Evolutionary conservation across 2,888 invertebrate species (phyloP), one percentile per base, ranked within the genome.

Genomic region (Pollenia labialis): DNA sequence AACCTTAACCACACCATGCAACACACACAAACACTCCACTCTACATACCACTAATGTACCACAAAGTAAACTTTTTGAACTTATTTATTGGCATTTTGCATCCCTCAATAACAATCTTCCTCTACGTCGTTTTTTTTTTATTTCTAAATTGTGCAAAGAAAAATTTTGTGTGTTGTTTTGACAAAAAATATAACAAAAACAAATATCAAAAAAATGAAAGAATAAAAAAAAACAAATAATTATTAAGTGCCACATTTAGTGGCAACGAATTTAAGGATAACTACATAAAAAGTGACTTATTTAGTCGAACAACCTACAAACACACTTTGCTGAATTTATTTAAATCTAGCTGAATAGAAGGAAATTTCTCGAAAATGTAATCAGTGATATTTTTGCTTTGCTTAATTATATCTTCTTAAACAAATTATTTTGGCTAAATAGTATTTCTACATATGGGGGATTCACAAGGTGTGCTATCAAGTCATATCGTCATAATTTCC

Each of bases 11-110:
- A 81, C 74, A 74, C 74, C 85, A 74, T 48, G 12, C 76, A 44
- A 23, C 23, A 50, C 69, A 54, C 9, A 56, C 9, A 64, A 23
- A 54, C 32, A 44, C 52, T 52, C 42, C 23, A 23, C n/a, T 6
- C 16, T 4, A 60, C 40, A 69, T 32, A 68, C 42, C 52, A 62
- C 66, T 64, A 80, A 62, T 18, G 11, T 40, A 48, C 58, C 74
- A 80, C 80, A 79, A 82, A 83, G 64, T 74, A 69, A 85, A 76
- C 84, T 74, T 74, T 71, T 79, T 85, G 85, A 81, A 81, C 86
- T 86, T 81, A 88, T 88, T 88, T 86, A 88, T 88, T 87, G 88
- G 83, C 88, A 85, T 87, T 88, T 87, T 71, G 83, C 79, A 85
- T 88, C 84, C 80, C 83, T 86, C 86, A 79, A 84, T 74, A 85